A percentile compares a stretch with the other conserved stretches of the same genome.
phyloP scores from a whole-genome alignment of 2,797 vertebrate species.

The Poeciliopsis gracilis region DNA sequence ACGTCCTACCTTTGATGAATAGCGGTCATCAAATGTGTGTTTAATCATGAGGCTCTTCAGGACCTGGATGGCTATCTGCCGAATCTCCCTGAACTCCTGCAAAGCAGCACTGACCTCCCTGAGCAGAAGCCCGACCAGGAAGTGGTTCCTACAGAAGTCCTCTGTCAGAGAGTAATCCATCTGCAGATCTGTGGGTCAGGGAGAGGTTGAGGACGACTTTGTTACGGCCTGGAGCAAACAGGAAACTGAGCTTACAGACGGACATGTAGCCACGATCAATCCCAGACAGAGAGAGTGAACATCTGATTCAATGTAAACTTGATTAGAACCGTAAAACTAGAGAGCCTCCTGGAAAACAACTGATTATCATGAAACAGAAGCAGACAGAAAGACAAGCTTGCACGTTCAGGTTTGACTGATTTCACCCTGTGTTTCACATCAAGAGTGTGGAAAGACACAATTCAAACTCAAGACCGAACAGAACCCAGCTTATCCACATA shows the following conservation, averaged over 20 bases:
- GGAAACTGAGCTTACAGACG: constrained; percentile 9
- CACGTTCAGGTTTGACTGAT: constrained; percentile 23
- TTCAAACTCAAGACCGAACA: constrained; percentile 39
- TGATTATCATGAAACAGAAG: constrained; percentile 7
- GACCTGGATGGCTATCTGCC: constrained; percentile 91
- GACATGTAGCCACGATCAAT: constrained; percentile 14
- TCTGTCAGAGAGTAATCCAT: constrained; percentile 95
- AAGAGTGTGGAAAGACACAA: constrained; percentile 28
- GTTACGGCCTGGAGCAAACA: constrained; percentile 12
- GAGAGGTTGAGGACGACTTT: constrained; percentile 31
- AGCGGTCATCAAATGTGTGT: constrained; percentile 95
- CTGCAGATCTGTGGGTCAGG: constrained; percentile 87
- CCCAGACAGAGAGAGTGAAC: constrained; percentile 1
- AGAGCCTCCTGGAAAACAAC: not conserved
- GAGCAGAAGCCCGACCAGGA: constrained; percentile 93
- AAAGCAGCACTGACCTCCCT: constrained; percentile 91
- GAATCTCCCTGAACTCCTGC: constrained; percentile 92
- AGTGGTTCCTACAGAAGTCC: constrained; percentile 98
- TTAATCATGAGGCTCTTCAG: constrained; percentile 97
- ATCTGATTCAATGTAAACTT: not conserved
- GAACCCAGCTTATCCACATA: constrained; percentile 34
- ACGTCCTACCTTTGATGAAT: constrained; percentile 85
- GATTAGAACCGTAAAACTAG: not conserved
- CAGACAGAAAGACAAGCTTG: constrained; percentile 9
- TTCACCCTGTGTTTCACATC: constrained; percentile 22